Percentiles rank a stretch among this genome's conserved stretches.
phyloP scores from a whole-genome alignment of 2,888 invertebrate species.

The Dendrolimus houi region DNA sequence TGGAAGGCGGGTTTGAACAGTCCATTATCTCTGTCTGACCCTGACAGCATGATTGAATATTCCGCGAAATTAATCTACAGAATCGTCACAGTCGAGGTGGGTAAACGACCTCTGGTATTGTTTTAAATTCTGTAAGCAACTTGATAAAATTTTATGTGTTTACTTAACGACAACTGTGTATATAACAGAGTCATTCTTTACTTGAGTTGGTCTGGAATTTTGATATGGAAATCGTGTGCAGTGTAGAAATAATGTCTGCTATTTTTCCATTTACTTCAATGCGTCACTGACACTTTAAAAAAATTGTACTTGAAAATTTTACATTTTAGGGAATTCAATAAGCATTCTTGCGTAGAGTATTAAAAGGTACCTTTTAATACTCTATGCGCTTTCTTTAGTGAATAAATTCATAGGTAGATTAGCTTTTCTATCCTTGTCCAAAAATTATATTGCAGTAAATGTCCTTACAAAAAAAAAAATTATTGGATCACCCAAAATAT shows the following conservation, averaged over 20 bases:
- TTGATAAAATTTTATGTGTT: conserved; percentile 45
- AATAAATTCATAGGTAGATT: too few relatives aligned
- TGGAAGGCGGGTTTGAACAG: conserved; percentile 87
- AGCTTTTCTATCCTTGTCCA: too few relatives aligned
- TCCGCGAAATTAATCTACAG: conserved; percentile 90
- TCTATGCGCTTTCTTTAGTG: too few relatives aligned
- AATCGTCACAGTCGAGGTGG: conserved; percentile 89
- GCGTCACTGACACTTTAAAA: too few relatives aligned
- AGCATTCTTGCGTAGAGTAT: too few relatives aligned
- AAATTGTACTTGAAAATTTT: too few relatives aligned
- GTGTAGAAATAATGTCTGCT: not conserved
- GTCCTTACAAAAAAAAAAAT: too few relatives aligned
- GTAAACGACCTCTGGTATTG: conserved; percentile 57
- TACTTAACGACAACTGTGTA: conserved; percentile 48
- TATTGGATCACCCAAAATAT: too few relatives aligned
- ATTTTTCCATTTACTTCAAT: too few relatives aligned
- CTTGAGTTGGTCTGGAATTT: conserved; percentile 27
- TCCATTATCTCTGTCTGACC: conserved; percentile 79
- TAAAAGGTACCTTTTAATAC: too few relatives aligned
- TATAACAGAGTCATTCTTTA: conserved; percentile 33
- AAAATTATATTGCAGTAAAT: too few relatives aligned
- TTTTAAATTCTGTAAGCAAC: conserved; percentile 40
- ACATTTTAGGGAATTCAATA: too few relatives aligned
- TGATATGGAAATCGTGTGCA: conserved; percentile 16
- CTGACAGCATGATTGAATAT: conserved; percentile 82